Base-by-base conservation (phyloP, 1,140 invertebrate genomes). In the Musca vetustissima region DNA sequence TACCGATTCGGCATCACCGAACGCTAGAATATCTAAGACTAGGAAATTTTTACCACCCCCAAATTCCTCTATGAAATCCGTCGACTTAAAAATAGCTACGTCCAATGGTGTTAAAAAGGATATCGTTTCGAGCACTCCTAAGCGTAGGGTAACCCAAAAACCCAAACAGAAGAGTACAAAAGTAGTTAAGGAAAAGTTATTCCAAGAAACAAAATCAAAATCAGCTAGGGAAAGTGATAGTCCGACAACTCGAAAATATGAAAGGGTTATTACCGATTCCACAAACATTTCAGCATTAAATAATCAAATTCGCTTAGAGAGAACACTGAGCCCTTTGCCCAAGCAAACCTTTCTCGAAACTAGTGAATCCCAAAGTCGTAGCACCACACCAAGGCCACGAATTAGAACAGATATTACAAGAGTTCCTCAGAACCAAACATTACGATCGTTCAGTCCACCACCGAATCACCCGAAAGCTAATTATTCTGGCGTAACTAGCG, bases 341-440 rank as follows among this genome's bases (percentile, higher is more conserved):
- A 55, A 43, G 32, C 36, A 32, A 15, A 49, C n/a, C 49, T 65
- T 48, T 15, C 22, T 59, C 57, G 55, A 53, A 2, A 48, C 55
- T 11, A 49, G 4, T 8, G 73, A 69, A 15, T 69, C 49, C 1
- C 19, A 61, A 25, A 80, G 78, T 55, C 74, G 78, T 1, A 73
- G 76, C 4, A 76, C 78, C 11, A 80, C 78, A 9, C 75, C 78
- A 1, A 74, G 75, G 24, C 78, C 78, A 0, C 72, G 78, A 53
- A 75, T 77, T 17, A 76, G 78, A 25, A 80, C 78, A 24, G 78
- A 80, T 70, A 76, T 80, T 8, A 80, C 78, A 0, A 70, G 36
- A 67, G 77, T 80, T 68, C 78, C 78, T 22, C 76, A 74, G 53
- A 77, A 77, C 61, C 50, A 69, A 13, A 73, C 73, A 57, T 53